Evolutionary conservation across 2,113 vertebrate species (phyloP), one percentile per base, ranked within the genome.

Genomic region (Xenus cinereus): DNA sequence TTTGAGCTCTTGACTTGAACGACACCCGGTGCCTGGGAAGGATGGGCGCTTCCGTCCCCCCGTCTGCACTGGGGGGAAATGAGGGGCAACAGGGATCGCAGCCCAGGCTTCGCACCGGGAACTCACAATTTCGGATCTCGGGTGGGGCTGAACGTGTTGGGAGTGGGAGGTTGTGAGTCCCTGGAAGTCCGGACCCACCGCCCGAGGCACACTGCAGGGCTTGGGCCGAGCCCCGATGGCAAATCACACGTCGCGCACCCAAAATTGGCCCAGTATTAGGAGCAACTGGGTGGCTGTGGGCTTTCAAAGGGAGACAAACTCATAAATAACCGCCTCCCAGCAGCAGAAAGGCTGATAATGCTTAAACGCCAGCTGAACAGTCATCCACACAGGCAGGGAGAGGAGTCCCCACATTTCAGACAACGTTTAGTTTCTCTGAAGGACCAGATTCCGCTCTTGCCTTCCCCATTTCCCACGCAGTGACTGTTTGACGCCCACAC

Each of bases 201-300:
- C 79, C 74, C 12, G n/a, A 54, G n/a, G 46, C 41, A 7, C 1
- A 1, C 10, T 13, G 53, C 48, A 41, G 48, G 54, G 19, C 43
- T 10, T 12, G n/a, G 39, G 10, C 14, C 13, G 56, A 63, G 66
- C 45, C 66, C 21, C 39, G 14, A 3, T 10, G 37, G 32, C 30
- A 51, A 62, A 51, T 15, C 35, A 54, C 14, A 30, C 0, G 1
- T 7, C 30, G 13, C 3, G 17, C 22, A n/a, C 45, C 7, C 3
- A 4, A 15, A 14, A 37, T 1, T 19, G 53, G 21, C 79, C 33
- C 32, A 7, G 33, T 4, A 6, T 43, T 12, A 60, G 33, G 19
- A 77, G 32, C 32, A 59, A 30, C 43, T 21, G 27, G 24, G 10
- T 32, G 66, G 27, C 67, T 50, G 24, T 6, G 43, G 57, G 69